Base-by-base conservation (phyloP, 2,113 vertebrate genomes). In the Procavia capensis region DNA sequence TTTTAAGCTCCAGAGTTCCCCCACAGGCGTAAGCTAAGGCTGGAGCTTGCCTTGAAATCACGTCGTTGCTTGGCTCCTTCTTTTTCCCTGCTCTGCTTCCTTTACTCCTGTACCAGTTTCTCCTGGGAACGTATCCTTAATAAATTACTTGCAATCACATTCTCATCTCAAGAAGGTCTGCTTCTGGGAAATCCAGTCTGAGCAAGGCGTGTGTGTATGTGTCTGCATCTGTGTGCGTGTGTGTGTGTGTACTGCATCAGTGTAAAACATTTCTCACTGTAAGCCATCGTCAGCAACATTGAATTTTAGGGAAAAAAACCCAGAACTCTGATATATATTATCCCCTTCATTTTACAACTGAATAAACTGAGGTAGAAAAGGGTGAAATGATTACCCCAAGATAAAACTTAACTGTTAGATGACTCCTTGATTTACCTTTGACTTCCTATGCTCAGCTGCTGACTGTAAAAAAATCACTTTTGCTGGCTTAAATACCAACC, bases 381-480 rank as follows among this genome's bases (percentile, higher is more conserved):
- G n/a, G 36, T 85, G 14, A 90, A 64, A 43, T 88, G 50, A 85
- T 94, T 90, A 87, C 34, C 36, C 45, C 7, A 43, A 34, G 54
- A 61, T 84, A 80, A 47, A 50, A 66, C n/a, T n/a, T n/a, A n/a
- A 27, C 66, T 34, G n/a, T 64, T 94, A 76, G 31, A 57, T 80
- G 36, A 88, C 9, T 36, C 19, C 17, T 84, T 88, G 74, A 11
- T 88, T 90, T 93, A 84, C 93, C 78, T 93, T 96, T 89, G 20
- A 93, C n/a, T 76, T 81, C 72, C 59, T 91, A 14, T 85, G 16
- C 64, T 88, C 84, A 91, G 22, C 22, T 20, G 85, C n/a, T 68
- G 36, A 27, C 45, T 88, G 11, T 76, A 85, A 93, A 85, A 85
- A 93, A 85, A 85, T 45, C 39, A 36, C 54, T 88, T 80, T 17